Evolutionary conservation across 2,888 invertebrate genomes (phyloP).

Genomic region (Poecilus cupreus): DNA sequence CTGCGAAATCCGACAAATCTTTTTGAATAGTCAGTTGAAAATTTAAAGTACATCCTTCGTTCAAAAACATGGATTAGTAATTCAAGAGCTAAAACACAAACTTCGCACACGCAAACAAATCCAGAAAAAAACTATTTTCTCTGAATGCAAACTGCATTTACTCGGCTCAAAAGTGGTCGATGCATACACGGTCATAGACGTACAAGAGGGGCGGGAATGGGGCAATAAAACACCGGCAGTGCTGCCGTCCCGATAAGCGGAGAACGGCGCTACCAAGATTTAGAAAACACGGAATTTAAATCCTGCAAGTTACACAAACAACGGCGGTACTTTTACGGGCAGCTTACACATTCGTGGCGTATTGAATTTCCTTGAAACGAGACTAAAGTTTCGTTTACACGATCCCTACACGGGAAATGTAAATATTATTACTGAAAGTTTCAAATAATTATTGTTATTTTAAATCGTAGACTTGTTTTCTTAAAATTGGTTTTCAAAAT

Average conservation of each 20-base stretch:
- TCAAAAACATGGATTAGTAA: background rate
- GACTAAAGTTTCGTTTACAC: conserved; percentile 19
- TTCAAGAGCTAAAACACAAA: no score
- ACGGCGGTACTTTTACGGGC: conserved; percentile 2
- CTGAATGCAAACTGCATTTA: conserved; percentile 27
- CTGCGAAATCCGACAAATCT: no score
- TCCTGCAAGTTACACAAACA: background rate
- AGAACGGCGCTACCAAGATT: conserved; percentile 15
- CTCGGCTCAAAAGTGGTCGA: background rate
- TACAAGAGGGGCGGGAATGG: conserved; percentile 23
- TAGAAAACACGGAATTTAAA: conserved; percentile 37
- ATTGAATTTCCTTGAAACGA: conserved; percentile 29
- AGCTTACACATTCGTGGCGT: conserved; percentile 19
- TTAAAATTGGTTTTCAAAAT: background rate
- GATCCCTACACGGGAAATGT: conserved; percentile 15
- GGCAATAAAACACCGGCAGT: conserved; percentile 21
- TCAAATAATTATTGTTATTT: background rate
- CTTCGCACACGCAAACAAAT: background rate
- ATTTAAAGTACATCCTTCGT: no score
- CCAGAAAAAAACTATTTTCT: background rate
- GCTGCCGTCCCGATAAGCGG: conserved; percentile 12
- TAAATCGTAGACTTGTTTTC: conserved; percentile 16
- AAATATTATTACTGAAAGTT: conserved; percentile 7
- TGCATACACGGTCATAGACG: conserved; percentile 14
- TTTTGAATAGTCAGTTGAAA: background rate